Base-by-base conservation (phyloP, 1,140 invertebrate species). In the Caenorhabditis latens region DNA sequence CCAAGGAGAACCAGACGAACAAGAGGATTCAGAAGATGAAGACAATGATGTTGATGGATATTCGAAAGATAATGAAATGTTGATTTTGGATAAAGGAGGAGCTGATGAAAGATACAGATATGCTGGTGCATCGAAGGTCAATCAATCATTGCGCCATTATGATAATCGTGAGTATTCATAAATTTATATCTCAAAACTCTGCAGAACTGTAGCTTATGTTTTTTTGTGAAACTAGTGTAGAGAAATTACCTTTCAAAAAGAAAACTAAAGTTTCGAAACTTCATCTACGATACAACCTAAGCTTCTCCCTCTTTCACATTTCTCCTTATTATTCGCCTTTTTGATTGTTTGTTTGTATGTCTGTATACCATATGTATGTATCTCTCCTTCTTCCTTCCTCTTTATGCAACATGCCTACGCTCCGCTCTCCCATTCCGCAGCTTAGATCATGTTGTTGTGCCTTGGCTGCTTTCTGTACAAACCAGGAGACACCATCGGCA, bases 361-460 rank as follows among this genome's bases (percentile, higher is more conserved):
- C 40, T 8, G 63, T 32, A 13, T 7, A 19, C 63, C n/a, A 19
- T 21, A n/a, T n/a, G n/a, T 8, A 19, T 58, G n/a, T 61, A 8
- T n/a, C 57, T 24, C 16, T 8, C 7, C 8, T 42, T 7, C 32
- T 1, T 8, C 7, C 8, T 42, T 7, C 32, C 7, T 16, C 8
- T 13, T 32, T 65, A 46, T 71, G 65, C 65, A 71, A 71, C 65
- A 48, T 46, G 65, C 65, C n/a, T 53, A 11, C 58, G 14, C n/a
- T 19, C 40, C 42, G 16, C 32, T 67, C 63, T 58, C 24, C 40
- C 40, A 8, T 40, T 42, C 32, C 13, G 11, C 14, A 71, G 65
- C 65, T 71, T 71, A 71, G 65, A 71, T 63, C 61, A 63, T 40
- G 24, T 63, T 24, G 61, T 63, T 71, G 42, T 71, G 50, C 32